phyloP scores from a whole-genome alignment of 2,797 vertebrate genomes.

The Channallabes apus region DNA sequence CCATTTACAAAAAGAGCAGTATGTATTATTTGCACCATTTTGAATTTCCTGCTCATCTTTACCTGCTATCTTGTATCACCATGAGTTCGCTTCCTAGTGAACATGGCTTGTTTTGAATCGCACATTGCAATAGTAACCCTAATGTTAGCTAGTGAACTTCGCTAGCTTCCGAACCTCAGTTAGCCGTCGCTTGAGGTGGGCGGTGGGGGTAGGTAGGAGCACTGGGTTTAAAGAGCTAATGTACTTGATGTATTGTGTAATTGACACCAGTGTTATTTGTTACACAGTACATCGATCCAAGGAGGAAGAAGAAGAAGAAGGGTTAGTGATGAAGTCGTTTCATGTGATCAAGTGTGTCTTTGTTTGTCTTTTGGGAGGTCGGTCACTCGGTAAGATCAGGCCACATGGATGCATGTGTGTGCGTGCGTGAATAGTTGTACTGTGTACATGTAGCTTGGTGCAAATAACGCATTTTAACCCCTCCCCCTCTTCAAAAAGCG shows the following conservation, averaged over 20 bases:
- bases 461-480: background rate
- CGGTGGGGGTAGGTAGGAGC: too few species aligned
- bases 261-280: background rate
- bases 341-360: background rate
- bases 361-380: background rate
- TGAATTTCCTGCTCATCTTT: background rate
- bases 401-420: background rate
- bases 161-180: background rate
- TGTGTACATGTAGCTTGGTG: background rate
- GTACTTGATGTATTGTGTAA: background rate
- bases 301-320: background rate
- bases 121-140: background rate
- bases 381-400: background rate
- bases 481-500: background rate
- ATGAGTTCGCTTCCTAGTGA: background rate
- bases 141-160: background rate
- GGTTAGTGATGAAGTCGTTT: background rate
- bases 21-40: background rate
- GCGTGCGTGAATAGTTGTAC: background rate
- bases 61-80: background rate
- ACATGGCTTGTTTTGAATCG: background rate
- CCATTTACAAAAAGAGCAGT: background rate
- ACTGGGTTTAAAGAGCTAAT: background rate
- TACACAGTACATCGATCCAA: conserved; percentile 1
- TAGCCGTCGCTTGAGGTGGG: background rate